Evolutionary conservation across 2,888 invertebrate genomes (phyloP), one percentile per base, ranked within the genome.

Genomic region (Melieria omissa): DNA sequence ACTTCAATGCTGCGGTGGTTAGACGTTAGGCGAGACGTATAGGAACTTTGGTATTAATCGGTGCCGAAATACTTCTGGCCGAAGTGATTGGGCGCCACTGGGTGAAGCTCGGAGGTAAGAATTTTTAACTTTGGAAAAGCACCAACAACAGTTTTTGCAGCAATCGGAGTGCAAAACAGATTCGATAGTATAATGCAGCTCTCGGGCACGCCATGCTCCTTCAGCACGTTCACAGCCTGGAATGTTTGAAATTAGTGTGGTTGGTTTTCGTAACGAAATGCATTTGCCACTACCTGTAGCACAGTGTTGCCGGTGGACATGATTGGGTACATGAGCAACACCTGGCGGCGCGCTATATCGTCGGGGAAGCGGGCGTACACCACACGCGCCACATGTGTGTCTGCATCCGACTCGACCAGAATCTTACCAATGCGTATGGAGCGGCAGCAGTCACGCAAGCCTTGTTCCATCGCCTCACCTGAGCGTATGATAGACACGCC

Each of bases 291-390:
- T 73, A 90, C 90, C 88, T 93, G 92, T 80, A 92, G 93, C 6
- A 99, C 97, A 61, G 99, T 99, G 85, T 98, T 98, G 2, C 99
- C 99, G 0, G 98, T 97, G 75, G 97, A 97, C 96, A 99, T 97
- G 71, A 99, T 99, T 9, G 99, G 99, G 88, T 99, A 99, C 96
- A 99, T 97, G 4, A 99, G 90, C 60, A 99, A 89, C 55, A 99
- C 97, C 82, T 93, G 92, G 79, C 99, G 89, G 67, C 92, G 90
- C 0, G 94, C 90, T 76, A 99, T 97, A 85, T 99, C 99, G 77
- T 97, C 97, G 0, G 99, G 98, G 85, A 99, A 97, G 85, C 99
- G 94, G 5, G 99, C 96, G 86, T 99, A 99, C 4, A 99, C 97
- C 0, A 99, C 98, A 83, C 93, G 93, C 0, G 99, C 98, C 85